Percentiles rank a stretch among this genome's conserved stretches.
Evolutionary conservation across 1,140 invertebrate species (phyloP).

Genomic region (Brachionus rubens): DNA sequence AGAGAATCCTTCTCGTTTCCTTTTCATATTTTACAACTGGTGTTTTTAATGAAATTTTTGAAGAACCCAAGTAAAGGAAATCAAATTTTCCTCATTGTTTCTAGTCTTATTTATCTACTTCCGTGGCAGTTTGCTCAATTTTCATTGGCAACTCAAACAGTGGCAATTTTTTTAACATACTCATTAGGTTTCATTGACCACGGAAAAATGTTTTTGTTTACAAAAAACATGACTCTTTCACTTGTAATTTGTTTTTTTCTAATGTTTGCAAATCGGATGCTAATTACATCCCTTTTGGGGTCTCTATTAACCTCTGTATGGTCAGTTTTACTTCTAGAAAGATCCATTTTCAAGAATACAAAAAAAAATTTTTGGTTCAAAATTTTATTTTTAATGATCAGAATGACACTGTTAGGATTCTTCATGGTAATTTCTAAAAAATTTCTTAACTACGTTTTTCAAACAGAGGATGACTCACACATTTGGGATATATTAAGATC

Average conservation of each 20-base stretch:
- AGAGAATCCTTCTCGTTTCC: constrained; percentile 78
- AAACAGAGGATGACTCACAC: constrained; percentile 64
- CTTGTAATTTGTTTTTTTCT: constrained; percentile 59
- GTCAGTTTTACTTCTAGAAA: constrained; percentile 53
- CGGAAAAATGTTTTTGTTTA: constrained; percentile 56
- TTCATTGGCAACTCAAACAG: constrained; percentile 68
- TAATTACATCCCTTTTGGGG: constrained; percentile 68
- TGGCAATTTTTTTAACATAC: constrained; percentile 64
- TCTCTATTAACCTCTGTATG: constrained; percentile 57
- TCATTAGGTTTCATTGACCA: constrained; percentile 65
- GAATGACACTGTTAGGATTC: too few species aligned
- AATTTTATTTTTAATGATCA: neutral
- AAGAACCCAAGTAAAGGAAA: constrained; percentile 51
- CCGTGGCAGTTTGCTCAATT: constrained; percentile 70
- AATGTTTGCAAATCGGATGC: constrained; percentile 68
- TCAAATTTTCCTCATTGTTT: constrained; percentile 1
- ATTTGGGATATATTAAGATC: constrained; percentile 73
- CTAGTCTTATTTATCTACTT: constrained; percentile 56
- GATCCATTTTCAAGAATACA: neutral
- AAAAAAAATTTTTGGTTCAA: neutral
- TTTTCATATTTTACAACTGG: constrained; percentile 63
- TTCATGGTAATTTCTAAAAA: constrained; percentile 21
- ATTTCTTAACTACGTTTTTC: constrained; percentile 48
- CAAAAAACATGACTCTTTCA: constrained; percentile 49
- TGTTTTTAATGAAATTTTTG: constrained; percentile 58